Evolutionary conservation across 2,113 vertebrate species (phyloP).

Genomic region (Psilopogon haemacephalus): DNA sequence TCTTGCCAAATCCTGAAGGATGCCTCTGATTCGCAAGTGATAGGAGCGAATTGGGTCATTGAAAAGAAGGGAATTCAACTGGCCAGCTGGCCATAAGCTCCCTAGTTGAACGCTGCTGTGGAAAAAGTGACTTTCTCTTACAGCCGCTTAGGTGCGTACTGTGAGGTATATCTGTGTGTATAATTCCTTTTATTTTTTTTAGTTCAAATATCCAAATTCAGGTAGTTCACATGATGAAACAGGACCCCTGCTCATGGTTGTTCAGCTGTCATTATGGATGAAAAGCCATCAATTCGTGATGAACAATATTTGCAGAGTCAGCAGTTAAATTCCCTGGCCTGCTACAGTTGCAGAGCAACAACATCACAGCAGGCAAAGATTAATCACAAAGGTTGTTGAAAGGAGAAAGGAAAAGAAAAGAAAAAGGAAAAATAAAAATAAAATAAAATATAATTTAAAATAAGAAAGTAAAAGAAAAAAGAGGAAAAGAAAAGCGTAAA

Average conservation of each 20-base stretch:
- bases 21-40: slow-evolving; percentile 38
- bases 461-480: background rate
- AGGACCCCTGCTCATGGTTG: background rate
- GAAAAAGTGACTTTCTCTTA: background rate
- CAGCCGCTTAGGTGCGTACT: background rate
- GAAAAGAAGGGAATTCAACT: slow-evolving; percentile 2
- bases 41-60: slow-evolving; percentile 3
- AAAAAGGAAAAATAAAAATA: no score
- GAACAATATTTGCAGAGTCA: slow-evolving; percentile 46
- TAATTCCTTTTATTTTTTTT: background rate
- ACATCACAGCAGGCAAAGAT: slow-evolving; percentile 1
- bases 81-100: background rate
- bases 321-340: slow-evolving; percentile 29
- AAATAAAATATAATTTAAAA: no score
- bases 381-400: slow-evolving; percentile 47
- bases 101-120: background rate
- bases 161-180: background rate
- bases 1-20: slow-evolving; percentile 53
- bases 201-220: background rate
- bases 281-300: slow-evolving; percentile 25
- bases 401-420: background rate
- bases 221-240: background rate
- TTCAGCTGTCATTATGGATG: slow-evolving; percentile 7
- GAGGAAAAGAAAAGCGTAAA: no score
- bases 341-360: slow-evolving; percentile 10